phyloP scores from a whole-genome alignment of 2,888 invertebrate genomes.

The Pyrrhia umbra region DNA sequence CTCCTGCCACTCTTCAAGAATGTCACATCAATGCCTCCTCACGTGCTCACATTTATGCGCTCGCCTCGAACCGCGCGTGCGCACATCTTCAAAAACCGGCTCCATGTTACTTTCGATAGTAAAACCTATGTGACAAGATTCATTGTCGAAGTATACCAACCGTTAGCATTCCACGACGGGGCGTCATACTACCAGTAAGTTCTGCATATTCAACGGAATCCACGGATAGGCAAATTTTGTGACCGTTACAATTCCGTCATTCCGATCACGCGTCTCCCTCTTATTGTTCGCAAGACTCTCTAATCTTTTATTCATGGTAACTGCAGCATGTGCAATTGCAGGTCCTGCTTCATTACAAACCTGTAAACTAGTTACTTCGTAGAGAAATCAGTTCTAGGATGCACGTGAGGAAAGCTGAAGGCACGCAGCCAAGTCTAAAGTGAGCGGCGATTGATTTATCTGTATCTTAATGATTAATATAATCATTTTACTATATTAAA shows the following conservation, averaged over 20 bases:
- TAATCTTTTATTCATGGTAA: conserved; percentile 79
- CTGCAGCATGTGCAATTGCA: conserved; percentile 71
- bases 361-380: conserved; percentile 72
- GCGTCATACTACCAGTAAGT: conserved; percentile 79
- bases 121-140: conserved; percentile 66
- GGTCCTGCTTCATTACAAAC: conserved; percentile 59
- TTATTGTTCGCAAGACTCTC: conserved; percentile 69
- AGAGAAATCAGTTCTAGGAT: conserved; percentile 56
- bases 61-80: conserved; percentile 62
- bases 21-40: conserved; percentile 40
- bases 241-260: conserved; percentile 78
- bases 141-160: conserved; percentile 83
- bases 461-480: no score
- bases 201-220: conserved; percentile 87
- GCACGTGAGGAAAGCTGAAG: conserved; percentile 43
- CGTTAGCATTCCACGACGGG: conserved; percentile 85
- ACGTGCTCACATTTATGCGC: conserved; percentile 39
- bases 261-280: conserved; percentile 75
- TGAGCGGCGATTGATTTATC: neutral
- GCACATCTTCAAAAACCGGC: conserved; percentile 75
- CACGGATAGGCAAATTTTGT: conserved; percentile 78
- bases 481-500: no score
- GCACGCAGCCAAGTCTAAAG: conserved; percentile 12
- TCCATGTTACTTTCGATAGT: conserved; percentile 73
- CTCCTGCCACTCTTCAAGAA: conserved; percentile 6